Evolutionary conservation across 2,888 invertebrate species (phyloP).

Genomic region (Nomada fucata): DNA sequence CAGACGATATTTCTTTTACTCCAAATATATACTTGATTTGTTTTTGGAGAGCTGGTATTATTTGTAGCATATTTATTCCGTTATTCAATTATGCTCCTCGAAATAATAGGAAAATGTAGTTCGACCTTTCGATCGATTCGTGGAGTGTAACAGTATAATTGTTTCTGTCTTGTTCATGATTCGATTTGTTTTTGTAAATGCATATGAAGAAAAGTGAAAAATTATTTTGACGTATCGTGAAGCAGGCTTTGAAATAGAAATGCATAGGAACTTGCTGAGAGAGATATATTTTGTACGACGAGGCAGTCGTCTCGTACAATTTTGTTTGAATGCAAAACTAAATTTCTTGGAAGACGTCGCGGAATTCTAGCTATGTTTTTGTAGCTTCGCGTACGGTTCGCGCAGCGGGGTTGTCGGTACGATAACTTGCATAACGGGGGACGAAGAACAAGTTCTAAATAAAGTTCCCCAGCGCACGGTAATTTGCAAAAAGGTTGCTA

Average conservation of each 20-base stretch:
- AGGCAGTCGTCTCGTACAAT: background rate
- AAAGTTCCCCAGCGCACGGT: background rate
- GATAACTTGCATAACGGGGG: background rate
- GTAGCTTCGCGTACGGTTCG: background rate
- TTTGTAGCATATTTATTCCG: background rate
- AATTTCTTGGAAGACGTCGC: background rate
- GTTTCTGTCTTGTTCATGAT: background rate
- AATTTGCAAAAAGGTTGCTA: background rate
- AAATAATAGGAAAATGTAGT: background rate
- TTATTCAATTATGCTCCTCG: background rate
- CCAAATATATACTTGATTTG: background rate
- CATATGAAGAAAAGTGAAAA: background rate
- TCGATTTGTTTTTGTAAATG: background rate
- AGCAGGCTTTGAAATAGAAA: background rate
- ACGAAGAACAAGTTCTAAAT: background rate
- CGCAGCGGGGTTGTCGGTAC: background rate
- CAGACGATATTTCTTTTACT: background rate
- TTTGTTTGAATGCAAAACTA: background rate
- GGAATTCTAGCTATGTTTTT: conserved; percentile 6
- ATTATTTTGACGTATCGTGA: background rate
- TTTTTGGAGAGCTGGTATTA: background rate
- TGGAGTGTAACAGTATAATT: background rate
- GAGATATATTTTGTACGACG: background rate
- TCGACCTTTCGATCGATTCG: too few relatives aligned
- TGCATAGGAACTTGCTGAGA: background rate